Conservation (phyloP, 2,797 vertebrate genomes). For the Lithobates pipiens region DNA sequence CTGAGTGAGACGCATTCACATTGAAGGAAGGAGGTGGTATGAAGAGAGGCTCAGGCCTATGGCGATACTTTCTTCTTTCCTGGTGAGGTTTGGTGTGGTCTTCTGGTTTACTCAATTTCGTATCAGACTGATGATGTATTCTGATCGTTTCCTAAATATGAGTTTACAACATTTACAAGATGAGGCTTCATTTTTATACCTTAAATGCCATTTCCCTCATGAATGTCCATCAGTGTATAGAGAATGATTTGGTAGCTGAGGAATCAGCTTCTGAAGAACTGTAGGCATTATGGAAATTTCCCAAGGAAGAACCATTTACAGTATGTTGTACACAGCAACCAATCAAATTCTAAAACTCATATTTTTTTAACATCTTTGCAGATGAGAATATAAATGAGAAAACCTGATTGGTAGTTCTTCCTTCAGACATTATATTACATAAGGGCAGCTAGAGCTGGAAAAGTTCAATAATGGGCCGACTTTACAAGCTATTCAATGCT, state of each 20-base stretch:
- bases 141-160: constrained; percentile 73
- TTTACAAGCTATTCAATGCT: no score
- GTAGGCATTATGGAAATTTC: no score
- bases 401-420: no score
- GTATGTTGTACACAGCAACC: no score
- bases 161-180: constrained; percentile 42
- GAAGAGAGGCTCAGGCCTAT: constrained; percentile 82
- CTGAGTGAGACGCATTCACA: constrained; percentile 69
- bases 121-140: constrained; percentile 67
- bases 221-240: neutral
- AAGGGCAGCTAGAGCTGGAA: no score
- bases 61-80: constrained; percentile 81
- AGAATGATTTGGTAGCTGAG: neutral
- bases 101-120: constrained; percentile 68
- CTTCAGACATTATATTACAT: no score
- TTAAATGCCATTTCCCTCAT: constrained; percentile 9
- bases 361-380: no score
- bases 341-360: no score
- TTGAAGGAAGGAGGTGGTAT: constrained; percentile 80
- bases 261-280: neutral
- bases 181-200: neutral
- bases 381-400: no score
- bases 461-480: no score
- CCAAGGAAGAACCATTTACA: no score
- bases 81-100: constrained; percentile 71